These are phyloP conservation scores for Conus betulinus DNA, from an alignment of 1,140 invertebrate species.

Conservation along the genomic window DNA sequence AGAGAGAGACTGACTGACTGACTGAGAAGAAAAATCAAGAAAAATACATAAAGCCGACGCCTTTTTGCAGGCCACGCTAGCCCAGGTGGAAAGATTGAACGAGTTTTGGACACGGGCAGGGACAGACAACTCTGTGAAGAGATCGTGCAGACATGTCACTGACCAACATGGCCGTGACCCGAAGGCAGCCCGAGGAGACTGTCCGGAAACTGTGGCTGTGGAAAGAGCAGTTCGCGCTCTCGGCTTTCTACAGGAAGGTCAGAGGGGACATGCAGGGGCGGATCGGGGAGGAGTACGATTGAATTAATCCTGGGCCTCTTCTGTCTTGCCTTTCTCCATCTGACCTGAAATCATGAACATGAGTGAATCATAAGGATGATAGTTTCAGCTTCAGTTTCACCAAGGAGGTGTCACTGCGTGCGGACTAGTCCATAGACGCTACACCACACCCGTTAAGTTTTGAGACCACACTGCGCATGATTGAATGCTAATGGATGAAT, in stretches of 20 bases:
- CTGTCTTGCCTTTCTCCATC: no score
- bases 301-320: neutral
- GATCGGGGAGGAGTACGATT: neutral
- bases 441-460: no score
- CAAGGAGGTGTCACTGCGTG: no score
- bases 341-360: no score
- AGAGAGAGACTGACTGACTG: neutral
- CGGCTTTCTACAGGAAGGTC: constrained; percentile 28
- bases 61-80: constrained; percentile 37
- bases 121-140: constrained; percentile 42
- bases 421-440: no score
- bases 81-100: constrained; percentile 42
- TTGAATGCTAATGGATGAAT: no score
- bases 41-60: neutral
- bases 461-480: no score
- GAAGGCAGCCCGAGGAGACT: neutral
- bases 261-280: neutral
- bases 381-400: no score
- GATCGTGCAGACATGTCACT: constrained; percentile 42
- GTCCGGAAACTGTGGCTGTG: neutral
- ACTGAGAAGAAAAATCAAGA: neutral
- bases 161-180: constrained; percentile 33
- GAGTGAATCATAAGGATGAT: no score
- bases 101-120: constrained; percentile 38
- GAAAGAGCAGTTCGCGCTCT: neutral